Percentiles rank a stretch among this genome's conserved stretches.
phyloP scores from a whole-genome alignment of 2,113 vertebrate species.

The Vidua macroura region DNA sequence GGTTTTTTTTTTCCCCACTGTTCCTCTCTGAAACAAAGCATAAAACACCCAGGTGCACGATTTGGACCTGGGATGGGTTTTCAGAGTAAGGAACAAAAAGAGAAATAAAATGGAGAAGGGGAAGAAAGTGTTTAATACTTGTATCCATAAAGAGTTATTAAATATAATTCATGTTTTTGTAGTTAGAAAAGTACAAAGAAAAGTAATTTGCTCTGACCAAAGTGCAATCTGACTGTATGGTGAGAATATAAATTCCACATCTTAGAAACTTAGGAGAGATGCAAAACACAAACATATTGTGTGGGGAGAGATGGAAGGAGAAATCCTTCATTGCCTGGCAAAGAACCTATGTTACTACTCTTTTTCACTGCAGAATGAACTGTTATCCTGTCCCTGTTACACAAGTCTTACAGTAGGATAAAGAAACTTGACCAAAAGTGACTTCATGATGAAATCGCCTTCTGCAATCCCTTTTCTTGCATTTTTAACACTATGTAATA shows the following conservation, averaged over 20 bases:
- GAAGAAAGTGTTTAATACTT: not conserved
- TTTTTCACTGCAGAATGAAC: not conserved
- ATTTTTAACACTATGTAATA: not conserved
- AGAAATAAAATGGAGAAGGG: not conserved
- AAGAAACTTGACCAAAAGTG: not conserved
- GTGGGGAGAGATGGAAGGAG: not conserved
- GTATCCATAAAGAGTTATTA: not conserved
- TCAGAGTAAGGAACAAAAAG: not conserved
- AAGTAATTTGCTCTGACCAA: not conserved
- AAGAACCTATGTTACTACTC: not conserved
- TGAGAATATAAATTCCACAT: not conserved
- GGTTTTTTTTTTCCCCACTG: not conserved
- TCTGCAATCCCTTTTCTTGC: not conserved
- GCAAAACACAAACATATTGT: not conserved
- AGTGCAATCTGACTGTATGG: not conserved
- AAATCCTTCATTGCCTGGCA: not conserved
- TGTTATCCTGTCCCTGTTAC: not conserved
- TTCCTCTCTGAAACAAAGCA: not conserved
- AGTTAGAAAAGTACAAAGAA: not conserved
- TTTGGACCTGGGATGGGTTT: not conserved
- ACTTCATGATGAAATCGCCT: not conserved
- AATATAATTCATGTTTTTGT: not conserved
- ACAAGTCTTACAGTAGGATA: not conserved
- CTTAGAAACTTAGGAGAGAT: not conserved
- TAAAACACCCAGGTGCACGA: not conserved